Conservation (phyloP, 2,797 vertebrate genomes). For the Tinamus major region DNA sequence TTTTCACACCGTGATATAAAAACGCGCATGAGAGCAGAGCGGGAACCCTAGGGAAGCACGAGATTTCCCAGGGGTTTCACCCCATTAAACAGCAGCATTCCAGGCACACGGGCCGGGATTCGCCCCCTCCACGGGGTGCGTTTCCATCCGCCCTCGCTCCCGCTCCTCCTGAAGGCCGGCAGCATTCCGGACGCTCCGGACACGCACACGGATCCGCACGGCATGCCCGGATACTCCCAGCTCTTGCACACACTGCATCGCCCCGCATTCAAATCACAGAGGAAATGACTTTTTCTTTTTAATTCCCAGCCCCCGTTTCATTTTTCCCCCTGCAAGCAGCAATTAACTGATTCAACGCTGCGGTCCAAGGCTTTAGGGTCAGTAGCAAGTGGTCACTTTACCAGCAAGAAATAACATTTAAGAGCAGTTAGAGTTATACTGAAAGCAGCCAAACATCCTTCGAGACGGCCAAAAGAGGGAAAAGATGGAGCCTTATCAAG, state of each 20-base stretch:
- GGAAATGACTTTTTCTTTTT: neutral
- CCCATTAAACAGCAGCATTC: neutral
- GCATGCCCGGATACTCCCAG: constrained; percentile 15
- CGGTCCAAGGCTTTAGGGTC: neutral
- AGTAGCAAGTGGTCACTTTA: neutral
- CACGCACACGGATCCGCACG: neutral
- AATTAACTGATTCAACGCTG: constrained; percentile 12
- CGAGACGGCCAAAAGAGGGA: neutral
- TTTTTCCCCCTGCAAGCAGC: neutral
- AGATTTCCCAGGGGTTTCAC: neutral
- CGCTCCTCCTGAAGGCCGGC: neutral
- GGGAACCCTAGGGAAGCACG: neutral
- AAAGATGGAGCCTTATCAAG: too few relatives aligned
- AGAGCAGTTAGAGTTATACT: neutral
- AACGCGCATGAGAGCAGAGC: fast-evolving
- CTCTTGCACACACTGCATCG: constrained; percentile 42
- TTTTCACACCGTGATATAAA: neutral
- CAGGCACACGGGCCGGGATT: neutral
- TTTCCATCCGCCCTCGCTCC: neutral
- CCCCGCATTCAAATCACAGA: constrained; percentile 49
- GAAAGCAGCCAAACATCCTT: fast-evolving
- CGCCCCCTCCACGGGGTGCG: neutral
- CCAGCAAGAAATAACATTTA: neutral
- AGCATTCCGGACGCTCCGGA: neutral
- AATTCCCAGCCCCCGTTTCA: constrained; percentile 17